phyloP scores from a whole-genome alignment of 2,113 vertebrate species.

The Notiomystis cincta region DNA sequence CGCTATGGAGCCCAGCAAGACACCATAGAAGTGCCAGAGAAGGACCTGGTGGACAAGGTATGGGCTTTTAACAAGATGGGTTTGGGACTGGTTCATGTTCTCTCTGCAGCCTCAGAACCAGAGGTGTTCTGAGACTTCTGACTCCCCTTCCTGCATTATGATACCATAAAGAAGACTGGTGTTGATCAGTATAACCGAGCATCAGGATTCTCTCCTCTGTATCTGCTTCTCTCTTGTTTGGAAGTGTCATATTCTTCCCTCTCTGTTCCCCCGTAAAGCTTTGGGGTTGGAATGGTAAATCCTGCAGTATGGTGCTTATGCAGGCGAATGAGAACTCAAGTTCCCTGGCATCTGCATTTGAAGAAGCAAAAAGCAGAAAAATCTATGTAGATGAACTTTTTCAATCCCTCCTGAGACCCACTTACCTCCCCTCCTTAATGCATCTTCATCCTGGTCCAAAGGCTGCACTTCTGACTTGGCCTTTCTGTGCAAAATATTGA shows the following conservation, averaged over 20 bases:
- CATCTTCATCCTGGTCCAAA: background rate
- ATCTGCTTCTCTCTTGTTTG: background rate
- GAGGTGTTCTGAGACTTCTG: background rate
- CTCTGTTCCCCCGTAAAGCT: background rate
- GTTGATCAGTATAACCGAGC: background rate
- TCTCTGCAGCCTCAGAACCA: background rate
- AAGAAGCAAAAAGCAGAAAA: background rate
- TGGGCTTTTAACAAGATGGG: background rate
- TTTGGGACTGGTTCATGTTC: background rate
- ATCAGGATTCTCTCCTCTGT: background rate
- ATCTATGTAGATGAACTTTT: background rate
- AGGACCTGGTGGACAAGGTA: constrained; percentile 94
- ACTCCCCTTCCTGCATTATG: background rate
- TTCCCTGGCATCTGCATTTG: background rate
- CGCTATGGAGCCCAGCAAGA: constrained; percentile 92
- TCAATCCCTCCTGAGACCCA: background rate
- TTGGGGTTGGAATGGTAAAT: background rate
- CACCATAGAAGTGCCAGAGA: constrained; percentile 87
- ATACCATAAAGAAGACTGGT: background rate
- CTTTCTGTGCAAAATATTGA: background rate
- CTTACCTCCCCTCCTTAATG: background rate
- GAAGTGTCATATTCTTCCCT: background rate
- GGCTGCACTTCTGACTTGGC: background rate
- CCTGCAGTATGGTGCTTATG: background rate
- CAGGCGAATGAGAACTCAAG: background rate